Base-by-base conservation (phyloP, 1,140 invertebrate genomes). In the Drosophila nannoptera region DNA sequence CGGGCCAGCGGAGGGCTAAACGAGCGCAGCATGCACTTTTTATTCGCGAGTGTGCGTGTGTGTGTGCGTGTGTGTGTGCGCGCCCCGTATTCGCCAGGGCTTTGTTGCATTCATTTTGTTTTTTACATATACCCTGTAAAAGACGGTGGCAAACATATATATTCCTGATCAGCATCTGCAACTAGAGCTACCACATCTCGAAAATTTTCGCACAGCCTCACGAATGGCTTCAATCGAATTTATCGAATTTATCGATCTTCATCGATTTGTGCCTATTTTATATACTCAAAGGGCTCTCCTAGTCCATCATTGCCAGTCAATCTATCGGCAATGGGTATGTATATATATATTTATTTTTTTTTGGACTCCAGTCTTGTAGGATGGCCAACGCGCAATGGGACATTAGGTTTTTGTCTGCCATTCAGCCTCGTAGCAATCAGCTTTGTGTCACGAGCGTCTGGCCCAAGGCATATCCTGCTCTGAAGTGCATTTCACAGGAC, bases 11-110 rank as follows among this genome's bases (percentile, higher is more conserved):
- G 38, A 40, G 49, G 22, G 6, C 38, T 16, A 68, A 43, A 58
- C 61, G 38, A 76, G 72, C 78, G 73, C 75, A 78, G 75, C 80
- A 78, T 78, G 78, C 76, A 73, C 35, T 84, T 82, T 65, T 61
- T 42, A 6, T 12, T 4, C 14, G 2, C 8, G 12, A 7, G n/a
- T 12, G 43, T 45, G 7, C 22, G 42, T 45, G 14, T 45, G 14
- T 45, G 42, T 45, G 42, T 29, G 16, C 4, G 43, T 33, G 29
- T 12, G 48, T 33, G 31, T 50, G n/a, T n/a, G n/a, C n/a, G 32
- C 9, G 31, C 48, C 9, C 48, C 14, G 49, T 29, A 49, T 9
- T 49, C 46, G 29, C 29, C 7, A 31, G 46, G 11, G 46, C 29
- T 32, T 32, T 22, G 22, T 22, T 11, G 29, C 32, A 52, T 35